Percentiles rank a stretch among this genome's conserved stretches.
Evolutionary conservation across 2,888 invertebrate species (phyloP).

Genomic region (Brassicogethes aeneus): DNA sequence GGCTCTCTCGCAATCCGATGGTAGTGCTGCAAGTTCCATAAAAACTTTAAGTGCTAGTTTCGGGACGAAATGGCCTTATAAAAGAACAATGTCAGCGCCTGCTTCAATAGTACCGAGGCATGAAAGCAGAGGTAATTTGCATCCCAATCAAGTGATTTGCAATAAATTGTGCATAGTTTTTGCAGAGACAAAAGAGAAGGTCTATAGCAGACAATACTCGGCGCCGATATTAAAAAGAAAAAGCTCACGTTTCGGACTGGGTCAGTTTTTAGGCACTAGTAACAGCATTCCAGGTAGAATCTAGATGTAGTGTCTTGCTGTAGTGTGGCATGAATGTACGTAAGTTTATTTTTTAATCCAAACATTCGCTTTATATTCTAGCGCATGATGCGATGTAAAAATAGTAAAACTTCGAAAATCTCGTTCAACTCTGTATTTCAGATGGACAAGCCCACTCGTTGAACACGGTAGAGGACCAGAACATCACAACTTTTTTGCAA

Average conservation of each 20-base stretch:
- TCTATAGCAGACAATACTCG: slow-evolving; percentile 85
- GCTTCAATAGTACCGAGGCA: slow-evolving; percentile 70
- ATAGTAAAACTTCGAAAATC: not conserved
- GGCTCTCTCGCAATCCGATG: slow-evolving; percentile 69
- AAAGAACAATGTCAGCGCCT: slow-evolving; percentile 89
- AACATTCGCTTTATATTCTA: slow-evolving; percentile 1
- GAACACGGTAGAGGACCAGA: slow-evolving; percentile 71
- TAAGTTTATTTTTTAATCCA: slow-evolving; percentile 14
- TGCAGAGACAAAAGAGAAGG: slow-evolving; percentile 62
- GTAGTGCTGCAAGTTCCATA: slow-evolving; percentile 49
- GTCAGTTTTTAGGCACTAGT: slow-evolving; percentile 67
- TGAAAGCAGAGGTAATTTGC: slow-evolving; percentile 52
- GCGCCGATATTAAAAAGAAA: slow-evolving; percentile 92
- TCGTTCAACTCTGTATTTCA: slow-evolving; percentile 40
- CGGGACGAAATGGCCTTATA: slow-evolving; percentile 91
- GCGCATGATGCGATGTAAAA: slow-evolving; percentile 4
- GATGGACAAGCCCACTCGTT: slow-evolving; percentile 80
- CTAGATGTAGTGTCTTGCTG: slow-evolving; percentile 41
- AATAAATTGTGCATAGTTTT: not conserved
- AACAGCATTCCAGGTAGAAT: slow-evolving; percentile 53
- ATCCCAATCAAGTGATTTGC: too few relatives aligned
- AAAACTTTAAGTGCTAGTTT: slow-evolving; percentile 82
- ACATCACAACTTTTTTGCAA: slow-evolving; percentile 70
- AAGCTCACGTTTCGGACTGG: slow-evolving; percentile 84
- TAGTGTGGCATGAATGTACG: slow-evolving; percentile 37